Conservation (phyloP, 2,888 invertebrate species). For the Pardosa pseudoannulata region DNA sequence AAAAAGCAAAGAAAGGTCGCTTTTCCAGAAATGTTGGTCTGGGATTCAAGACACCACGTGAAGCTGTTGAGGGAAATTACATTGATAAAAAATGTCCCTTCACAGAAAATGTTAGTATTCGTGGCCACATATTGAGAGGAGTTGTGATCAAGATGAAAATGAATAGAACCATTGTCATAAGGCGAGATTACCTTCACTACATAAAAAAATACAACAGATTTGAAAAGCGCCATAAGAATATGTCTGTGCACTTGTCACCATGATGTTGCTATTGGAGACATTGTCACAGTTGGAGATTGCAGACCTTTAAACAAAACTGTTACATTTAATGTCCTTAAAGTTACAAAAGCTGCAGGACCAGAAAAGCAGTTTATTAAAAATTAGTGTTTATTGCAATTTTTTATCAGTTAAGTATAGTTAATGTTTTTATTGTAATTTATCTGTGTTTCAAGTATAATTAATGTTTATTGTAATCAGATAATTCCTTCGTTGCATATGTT, state of each 20-base stretch:
- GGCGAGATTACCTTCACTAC: conserved; percentile 98
- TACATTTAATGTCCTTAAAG: conserved; percentile 98
- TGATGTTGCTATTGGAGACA: conserved; percentile 97
- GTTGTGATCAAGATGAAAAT: conserved; percentile 99
- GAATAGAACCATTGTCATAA: conserved; percentile 98
- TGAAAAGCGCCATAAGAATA: conserved; percentile 98
- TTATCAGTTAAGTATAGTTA: too few species aligned
- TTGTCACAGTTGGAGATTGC: conserved; percentile 99
- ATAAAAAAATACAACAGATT: conserved; percentile 98
- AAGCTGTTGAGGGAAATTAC: conserved; percentile 98
- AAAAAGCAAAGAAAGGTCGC: conserved; percentile 85
- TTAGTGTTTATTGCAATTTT: too few species aligned
- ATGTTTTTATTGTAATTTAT: too few species aligned
- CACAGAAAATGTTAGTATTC: conserved; percentile 97
- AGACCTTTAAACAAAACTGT: conserved; percentile 99
- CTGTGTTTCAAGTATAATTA: too few species aligned
- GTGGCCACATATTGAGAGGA: conserved; percentile 97
- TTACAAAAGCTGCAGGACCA: conserved; percentile 93
- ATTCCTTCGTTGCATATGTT: too few species aligned
- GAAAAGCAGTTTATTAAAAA: conserved; percentile 98
- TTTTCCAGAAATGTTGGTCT: conserved; percentile 93
- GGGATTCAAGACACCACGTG: conserved; percentile 97
- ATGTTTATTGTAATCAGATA: too few species aligned
- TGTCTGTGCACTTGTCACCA: conserved; percentile 98
- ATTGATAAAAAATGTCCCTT: conserved; percentile 99